phyloP scores from a whole-genome alignment of 1,140 invertebrate species.

The Scaptomyza graminum region DNA sequence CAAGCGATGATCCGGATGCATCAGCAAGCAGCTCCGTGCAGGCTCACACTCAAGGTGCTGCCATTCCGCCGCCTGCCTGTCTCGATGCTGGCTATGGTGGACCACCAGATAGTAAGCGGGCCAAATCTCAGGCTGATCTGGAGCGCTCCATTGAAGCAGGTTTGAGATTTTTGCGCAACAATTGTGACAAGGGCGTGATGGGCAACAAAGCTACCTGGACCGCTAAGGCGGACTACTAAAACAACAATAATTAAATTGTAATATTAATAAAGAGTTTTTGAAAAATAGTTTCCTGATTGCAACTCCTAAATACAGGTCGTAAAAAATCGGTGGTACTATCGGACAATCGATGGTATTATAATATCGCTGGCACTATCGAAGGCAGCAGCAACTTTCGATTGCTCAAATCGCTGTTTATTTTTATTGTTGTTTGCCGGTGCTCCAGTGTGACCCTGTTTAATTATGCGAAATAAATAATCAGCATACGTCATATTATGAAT shows the following conservation, averaged over 20 bases:
- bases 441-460: too few relatives aligned
- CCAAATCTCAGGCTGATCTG: constrained; percentile 82
- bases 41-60: constrained; percentile 78
- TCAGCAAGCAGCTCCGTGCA: background rate
- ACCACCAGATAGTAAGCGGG: constrained; percentile 46
- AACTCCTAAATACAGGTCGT: too few relatives aligned
- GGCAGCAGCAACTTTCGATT: too few relatives aligned
- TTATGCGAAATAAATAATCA: too few relatives aligned
- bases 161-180: constrained; percentile 87
- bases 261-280: too few relatives aligned
- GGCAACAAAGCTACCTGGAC: constrained; percentile 75
- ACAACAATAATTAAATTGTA: constrained; percentile 3
- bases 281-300: too few relatives aligned
- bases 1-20: constrained; percentile 29
- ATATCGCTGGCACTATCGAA: too few relatives aligned
- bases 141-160: constrained; percentile 88
- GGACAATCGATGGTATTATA: too few relatives aligned
- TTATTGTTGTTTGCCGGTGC: too few relatives aligned
- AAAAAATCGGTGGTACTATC: too few relatives aligned
- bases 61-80: constrained; percentile 87
- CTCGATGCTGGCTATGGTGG: constrained; percentile 86
- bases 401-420: too few relatives aligned
- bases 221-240: constrained; percentile 78
- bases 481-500: background rate
- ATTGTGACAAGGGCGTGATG: constrained; percentile 85